Evolutionary conservation across 2,888 invertebrate species (phyloP), one percentile per base, ranked within the genome.

Genomic region (Mystacides longicornis): DNA sequence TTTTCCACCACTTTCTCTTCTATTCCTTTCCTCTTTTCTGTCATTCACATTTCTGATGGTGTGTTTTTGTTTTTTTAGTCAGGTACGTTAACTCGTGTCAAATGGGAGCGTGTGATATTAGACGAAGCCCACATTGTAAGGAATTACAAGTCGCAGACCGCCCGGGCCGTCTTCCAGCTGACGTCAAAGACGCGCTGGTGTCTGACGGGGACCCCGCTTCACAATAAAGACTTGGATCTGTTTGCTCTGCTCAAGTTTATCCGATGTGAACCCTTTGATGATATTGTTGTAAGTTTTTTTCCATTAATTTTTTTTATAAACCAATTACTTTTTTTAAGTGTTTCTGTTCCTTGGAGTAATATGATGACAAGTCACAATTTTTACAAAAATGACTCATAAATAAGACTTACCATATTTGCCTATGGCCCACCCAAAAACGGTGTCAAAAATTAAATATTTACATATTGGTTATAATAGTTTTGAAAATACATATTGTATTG

Each of bases 61-160:
- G n/a, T n/a, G n/a, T n/a, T n/a, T n/a, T n/a, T n/a, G n/a, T n/a
- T 19, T 3, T 45, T 45, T 45, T 21, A 79, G 77, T 68, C 67
- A 37, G 82, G 84, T 1, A 78, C 82, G 0, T 65, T 92, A 20
- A 81, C 81, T 67, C 75, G 81, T 45, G 78, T 97, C 2, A 78
- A 78, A 9, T 98, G 96, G 95, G 79, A 85, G 0, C 80, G 97
- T 50, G 80, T 94, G 2, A 86, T 97, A 58, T 75, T 98, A 20
- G 97, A 98, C 72, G 97, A 98, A 74, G 97, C 91, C 0, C 97
- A 98, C 71, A 81, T 83, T 42, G 88, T 97, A 7, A 84, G 95
- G 63, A 97, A 97, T 74, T 81, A 88, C 68, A 93, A 92, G 71
- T 82, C 87, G 7, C 78, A 82, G 61, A 85, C 86, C 1, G 85